phyloP scores from a whole-genome alignment of 2,113 vertebrate species.

The Cololabis saira region DNA sequence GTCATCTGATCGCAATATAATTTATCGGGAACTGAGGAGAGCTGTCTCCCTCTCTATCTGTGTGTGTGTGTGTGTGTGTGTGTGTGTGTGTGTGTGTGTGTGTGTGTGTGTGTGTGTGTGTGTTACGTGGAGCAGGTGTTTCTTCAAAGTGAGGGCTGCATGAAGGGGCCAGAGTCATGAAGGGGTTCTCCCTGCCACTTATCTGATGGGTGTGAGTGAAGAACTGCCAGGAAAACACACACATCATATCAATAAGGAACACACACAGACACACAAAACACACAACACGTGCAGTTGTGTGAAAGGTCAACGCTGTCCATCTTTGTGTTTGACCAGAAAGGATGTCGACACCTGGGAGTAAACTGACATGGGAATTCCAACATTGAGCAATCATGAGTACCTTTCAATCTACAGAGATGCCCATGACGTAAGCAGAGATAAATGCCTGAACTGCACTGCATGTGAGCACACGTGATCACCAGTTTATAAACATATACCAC shows the following conservation, averaged over 20 bases:
- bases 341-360: constrained; percentile 57
- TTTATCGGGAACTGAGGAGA: constrained; percentile 50
- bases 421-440: neutral
- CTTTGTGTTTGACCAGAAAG: constrained; percentile 6
- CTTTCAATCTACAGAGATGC: constrained; percentile 4
- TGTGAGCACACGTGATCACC: neutral
- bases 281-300: constrained; percentile 8
- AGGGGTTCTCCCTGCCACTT: constrained; percentile 51
- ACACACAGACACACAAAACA: neutral
- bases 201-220: constrained; percentile 61
- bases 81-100: constrained; percentile 12
- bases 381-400: neutral
- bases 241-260: neutral
- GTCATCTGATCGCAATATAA: constrained; percentile 77
- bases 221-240: constrained; percentile 60
- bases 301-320: constrained; percentile 62
- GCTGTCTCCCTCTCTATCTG: no score
- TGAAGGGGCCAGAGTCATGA: constrained; percentile 37
- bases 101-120: constrained; percentile 1
- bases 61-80: neutral
- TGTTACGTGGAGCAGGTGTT: constrained; percentile 69
- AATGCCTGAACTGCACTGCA: neutral
- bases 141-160: constrained; percentile 73
- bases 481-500: no score
- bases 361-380: constrained; percentile 32